Conservation (phyloP, 2,113 vertebrate genomes). For the Carassius gibelio region DNA sequence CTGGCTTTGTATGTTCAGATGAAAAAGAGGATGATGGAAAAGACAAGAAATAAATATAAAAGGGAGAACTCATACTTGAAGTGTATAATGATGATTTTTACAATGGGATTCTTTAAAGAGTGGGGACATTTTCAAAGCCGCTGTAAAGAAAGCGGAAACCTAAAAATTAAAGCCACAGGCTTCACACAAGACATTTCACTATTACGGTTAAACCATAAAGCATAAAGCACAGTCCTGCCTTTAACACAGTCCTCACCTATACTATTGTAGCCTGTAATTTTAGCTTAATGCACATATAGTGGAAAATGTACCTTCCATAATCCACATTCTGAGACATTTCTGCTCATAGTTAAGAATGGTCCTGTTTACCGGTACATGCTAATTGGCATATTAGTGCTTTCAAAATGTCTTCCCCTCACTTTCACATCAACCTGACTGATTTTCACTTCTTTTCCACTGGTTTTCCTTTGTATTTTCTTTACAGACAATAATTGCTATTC, state of each 20-base stretch:
- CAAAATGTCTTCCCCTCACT: slow-evolving; percentile 42
- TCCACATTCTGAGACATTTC: slow-evolving; percentile 59
- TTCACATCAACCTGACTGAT: slow-evolving; percentile 25
- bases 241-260: slow-evolving; percentile 74
- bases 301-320: slow-evolving; percentile 54
- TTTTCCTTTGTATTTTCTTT: slow-evolving; percentile 55
- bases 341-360: slow-evolving; percentile 39
- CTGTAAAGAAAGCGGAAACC: slow-evolving; percentile 69
- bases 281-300: not conserved
- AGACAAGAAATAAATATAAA: slow-evolving; percentile 53
- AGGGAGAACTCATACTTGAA: slow-evolving; percentile 66
- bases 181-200: slow-evolving; percentile 64
- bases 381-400: not conserved
- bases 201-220: slow-evolving; percentile 61
- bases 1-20: slow-evolving; percentile 64
- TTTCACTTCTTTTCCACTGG: not conserved
- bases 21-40: slow-evolving; percentile 65
- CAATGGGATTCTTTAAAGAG: slow-evolving; percentile 61
- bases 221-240: slow-evolving; percentile 63
- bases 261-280: slow-evolving; percentile 70
- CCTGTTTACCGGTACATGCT: slow-evolving; percentile 33
- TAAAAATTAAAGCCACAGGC: slow-evolving; percentile 65
- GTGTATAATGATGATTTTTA: slow-evolving; percentile 62
- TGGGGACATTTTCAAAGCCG: slow-evolving; percentile 69
- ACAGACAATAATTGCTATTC: not conserved